Evolutionary conservation across 2,113 vertebrate species (phyloP).

Genomic region (Chionomys nivalis): DNA sequence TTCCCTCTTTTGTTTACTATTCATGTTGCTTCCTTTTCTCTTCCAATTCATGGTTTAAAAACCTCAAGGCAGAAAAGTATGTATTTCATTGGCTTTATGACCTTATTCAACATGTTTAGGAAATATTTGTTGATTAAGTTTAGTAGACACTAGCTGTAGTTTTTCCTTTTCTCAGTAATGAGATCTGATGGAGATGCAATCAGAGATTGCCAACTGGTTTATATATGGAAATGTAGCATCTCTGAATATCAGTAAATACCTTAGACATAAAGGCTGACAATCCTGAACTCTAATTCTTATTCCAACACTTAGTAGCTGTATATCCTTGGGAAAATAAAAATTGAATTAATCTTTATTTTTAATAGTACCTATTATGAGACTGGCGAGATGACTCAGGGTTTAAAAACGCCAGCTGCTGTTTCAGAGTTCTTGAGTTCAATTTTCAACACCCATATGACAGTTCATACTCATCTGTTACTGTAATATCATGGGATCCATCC

Average conservation of each 20-base stretch:
- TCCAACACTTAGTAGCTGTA: neutral
- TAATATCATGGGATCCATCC: neutral
- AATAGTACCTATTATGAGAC: neutral
- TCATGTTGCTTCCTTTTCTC: neutral
- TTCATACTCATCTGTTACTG: neutral
- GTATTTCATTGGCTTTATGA: neutral
- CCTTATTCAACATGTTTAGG: neutral
- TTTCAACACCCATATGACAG: neutral
- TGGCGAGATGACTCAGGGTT: neutral
- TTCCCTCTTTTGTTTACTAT: neutral
- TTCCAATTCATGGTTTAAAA: neutral
- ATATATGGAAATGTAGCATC: neutral
- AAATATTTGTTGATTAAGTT: neutral
- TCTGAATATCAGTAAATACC: neutral
- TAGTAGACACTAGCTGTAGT: neutral
- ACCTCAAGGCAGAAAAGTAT: neutral
- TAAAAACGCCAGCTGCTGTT: neutral
- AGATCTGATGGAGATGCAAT: neutral
- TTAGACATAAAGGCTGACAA: neutral
- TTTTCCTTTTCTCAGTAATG: neutral
- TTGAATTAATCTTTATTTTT: neutral
- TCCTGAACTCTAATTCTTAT: neutral
- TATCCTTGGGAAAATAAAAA: neutral
- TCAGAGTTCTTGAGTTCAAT: neutral
- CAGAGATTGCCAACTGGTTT: neutral